Conservation (phyloP, 2,888 invertebrate genomes). For the Odiellus spinosus region DNA sequence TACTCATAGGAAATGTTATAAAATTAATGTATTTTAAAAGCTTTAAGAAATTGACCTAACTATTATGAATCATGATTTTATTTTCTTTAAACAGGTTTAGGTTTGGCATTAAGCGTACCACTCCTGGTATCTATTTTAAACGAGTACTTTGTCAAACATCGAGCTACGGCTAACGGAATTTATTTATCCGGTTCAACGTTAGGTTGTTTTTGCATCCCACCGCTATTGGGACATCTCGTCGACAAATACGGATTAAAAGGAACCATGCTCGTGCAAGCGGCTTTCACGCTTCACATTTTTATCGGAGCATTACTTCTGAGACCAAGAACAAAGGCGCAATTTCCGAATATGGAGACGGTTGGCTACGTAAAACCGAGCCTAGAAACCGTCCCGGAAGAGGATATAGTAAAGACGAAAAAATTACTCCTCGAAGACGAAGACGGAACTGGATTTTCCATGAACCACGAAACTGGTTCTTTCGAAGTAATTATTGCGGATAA, state of each 20-base stretch:
- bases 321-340: background rate
- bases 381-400: too few species aligned
- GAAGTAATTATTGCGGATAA: too few species aligned
- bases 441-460: too few species aligned
- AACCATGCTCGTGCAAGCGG: conserved; percentile 14
- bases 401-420: too few species aligned
- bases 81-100: conserved; percentile 13
- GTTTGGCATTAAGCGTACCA: conserved; percentile 12
- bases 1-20: too few species aligned
- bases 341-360: too few species aligned
- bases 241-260: conserved; percentile 11
- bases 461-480: too few species aligned
- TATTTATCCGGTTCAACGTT: conserved; percentile 17
- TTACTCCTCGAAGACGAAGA: too few species aligned
- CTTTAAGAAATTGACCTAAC: too few species aligned
- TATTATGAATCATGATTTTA: too few species aligned
- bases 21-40: too few species aligned
- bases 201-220: conserved; percentile 16
- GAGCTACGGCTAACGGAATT: conserved; percentile 16
- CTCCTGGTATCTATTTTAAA: conserved; percentile 16
- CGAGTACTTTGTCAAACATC: conserved; percentile 15
- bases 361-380: too few species aligned
- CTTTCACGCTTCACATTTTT: conserved; percentile 11
- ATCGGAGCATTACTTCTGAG: conserved; percentile 6
- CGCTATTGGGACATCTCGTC: conserved; percentile 12